phyloP scores from a whole-genome alignment of 2,113 vertebrate genomes.

The Notothenia rossii region DNA sequence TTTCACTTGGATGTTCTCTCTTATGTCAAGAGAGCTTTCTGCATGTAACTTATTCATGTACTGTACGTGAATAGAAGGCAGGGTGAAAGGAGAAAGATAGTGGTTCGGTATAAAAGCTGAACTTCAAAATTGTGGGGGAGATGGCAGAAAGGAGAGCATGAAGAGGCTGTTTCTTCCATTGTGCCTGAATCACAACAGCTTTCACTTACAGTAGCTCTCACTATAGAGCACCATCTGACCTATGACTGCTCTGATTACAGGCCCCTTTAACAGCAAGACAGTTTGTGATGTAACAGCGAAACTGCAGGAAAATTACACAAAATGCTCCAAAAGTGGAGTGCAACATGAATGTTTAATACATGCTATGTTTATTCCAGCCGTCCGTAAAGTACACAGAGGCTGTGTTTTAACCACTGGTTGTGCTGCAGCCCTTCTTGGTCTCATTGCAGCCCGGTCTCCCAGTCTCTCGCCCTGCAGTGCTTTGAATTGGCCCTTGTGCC shows the following conservation, averaged over 20 bases:
- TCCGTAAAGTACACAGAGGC: slow-evolving; percentile 24
- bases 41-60: slow-evolving; percentile 82
- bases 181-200: slow-evolving; percentile 55
- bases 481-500: slow-evolving; percentile 73
- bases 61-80: slow-evolving; percentile 65
- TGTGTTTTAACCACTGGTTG: slow-evolving; percentile 37
- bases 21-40: slow-evolving; percentile 76
- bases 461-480: slow-evolving; percentile 45
- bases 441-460: slow-evolving; percentile 46
- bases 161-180: slow-evolving; percentile 57
- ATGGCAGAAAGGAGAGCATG: slow-evolving; percentile 52
- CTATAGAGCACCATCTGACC: slow-evolving; percentile 57
- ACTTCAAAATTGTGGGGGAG: slow-evolving; percentile 68
- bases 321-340: slow-evolving; percentile 35
- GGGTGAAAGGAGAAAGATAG: slow-evolving; percentile 66
- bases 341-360: slow-evolving; percentile 55
- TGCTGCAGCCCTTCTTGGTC: slow-evolving; percentile 34
- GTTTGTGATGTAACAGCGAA: slow-evolving; percentile 31
- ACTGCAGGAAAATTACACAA: slow-evolving; percentile 22
- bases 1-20: slow-evolving; percentile 67
- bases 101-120: slow-evolving; percentile 69
- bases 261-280: slow-evolving; percentile 38
- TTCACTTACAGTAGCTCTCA: slow-evolving; percentile 34
- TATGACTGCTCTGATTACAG: slow-evolving; percentile 41
- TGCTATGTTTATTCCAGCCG: slow-evolving; percentile 34